Evolutionary conservation across 2,113 vertebrate genomes (phyloP), one percentile per base, ranked within the genome.

Genomic region (Engystomops pustulosus): DNA sequence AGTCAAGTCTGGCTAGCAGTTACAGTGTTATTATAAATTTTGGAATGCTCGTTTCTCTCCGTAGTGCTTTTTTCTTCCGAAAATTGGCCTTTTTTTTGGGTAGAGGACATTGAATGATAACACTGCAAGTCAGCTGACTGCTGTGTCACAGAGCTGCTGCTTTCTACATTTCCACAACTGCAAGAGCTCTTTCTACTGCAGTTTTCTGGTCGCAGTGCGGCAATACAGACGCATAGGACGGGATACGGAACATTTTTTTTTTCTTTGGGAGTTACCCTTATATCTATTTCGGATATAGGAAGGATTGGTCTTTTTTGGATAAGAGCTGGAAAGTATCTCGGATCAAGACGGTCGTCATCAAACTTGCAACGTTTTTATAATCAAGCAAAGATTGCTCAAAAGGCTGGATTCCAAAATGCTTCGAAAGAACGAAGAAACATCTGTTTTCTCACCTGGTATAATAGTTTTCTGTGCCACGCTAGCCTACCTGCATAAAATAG

Each of bases 101-200:
- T 38, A 86, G 87, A 93, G 94, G 90, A 93, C 90, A 88, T 75
- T 86, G 90, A 91, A 87, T 87, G 89, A 94, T 93, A 93, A 93
- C 93, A 90, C 89, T 87, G 91, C 25, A 60, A 92, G 95, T 96
- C 96, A 95, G 95, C 95, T 95, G 95, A 95, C 94, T 94, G 94
- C 94, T 89, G 92, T 95, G 96, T 96, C 96, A 94, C 87, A 87
- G 89, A 91, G 89, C 93, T 90, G 90, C 93, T 92, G 92, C 92
- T 91, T 91, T 91, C 93, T 90, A 91, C 93, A 92, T 89, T 88
- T 88, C 90, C 88, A 87, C 92, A 89, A 91, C 91, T 93, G 93
- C 93, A 93, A 91, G 91, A 90, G 91, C 92, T 91, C 91, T 89
- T 87, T 88, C 88, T 92, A 91, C 91, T 90, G 90, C 93, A 88